Evolutionary conservation across 92 coral and sea anemone species (phyloP).

Genomic region (Metridium senile): DNA sequence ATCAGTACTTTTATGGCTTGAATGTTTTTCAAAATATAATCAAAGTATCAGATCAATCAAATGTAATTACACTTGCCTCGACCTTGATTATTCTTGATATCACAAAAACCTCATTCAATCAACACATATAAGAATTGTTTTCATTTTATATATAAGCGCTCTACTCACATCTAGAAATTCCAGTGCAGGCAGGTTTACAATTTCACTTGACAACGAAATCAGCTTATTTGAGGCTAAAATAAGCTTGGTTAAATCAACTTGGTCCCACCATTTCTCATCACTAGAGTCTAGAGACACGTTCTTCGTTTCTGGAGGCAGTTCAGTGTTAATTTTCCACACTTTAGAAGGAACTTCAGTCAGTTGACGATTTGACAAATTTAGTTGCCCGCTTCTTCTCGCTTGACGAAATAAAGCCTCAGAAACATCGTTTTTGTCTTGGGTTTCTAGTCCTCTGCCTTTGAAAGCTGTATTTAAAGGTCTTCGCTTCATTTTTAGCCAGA

Average conservation of each 20-base stretch:
- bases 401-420: conserved; percentile 87
- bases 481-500: conserved; percentile 41
- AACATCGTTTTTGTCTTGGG: conserved; percentile 47
- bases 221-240: conserved; percentile 87
- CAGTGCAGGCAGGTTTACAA: conserved; percentile 76
- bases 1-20: too few species aligned
- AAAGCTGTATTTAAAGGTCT: conserved; percentile 59
- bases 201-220: conserved; percentile 68
- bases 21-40: too few species aligned
- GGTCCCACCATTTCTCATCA: conserved; percentile 97
- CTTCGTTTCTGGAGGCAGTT: conserved; percentile 83
- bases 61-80: too few species aligned
- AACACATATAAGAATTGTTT: too few species aligned
- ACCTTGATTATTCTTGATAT: too few species aligned
- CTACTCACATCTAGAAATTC: conserved; percentile 83
- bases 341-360: conserved; percentile 77
- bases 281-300: conserved; percentile 78
- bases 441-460: conserved; percentile 32
- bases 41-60: too few species aligned
- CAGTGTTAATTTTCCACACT: conserved; percentile 90
- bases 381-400: conserved; percentile 91
- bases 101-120: too few species aligned
- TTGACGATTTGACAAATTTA: conserved; percentile 86
- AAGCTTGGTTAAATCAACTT: conserved; percentile 78
- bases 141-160: too few species aligned